Conservation (phyloP, 2,113 vertebrate genomes). For the Cyphotilapia sp. region DNA sequence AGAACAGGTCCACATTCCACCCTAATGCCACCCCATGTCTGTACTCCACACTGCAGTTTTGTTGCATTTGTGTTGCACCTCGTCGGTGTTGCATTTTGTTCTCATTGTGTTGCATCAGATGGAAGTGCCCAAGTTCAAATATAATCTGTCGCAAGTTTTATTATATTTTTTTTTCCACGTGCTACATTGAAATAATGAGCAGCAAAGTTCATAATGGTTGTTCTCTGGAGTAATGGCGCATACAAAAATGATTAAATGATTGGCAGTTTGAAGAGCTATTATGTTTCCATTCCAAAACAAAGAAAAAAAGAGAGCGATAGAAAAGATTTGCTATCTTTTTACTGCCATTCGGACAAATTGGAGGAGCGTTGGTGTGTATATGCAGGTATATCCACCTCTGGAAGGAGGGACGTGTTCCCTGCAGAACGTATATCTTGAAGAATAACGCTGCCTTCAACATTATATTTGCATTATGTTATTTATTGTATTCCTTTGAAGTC, state of each 20-base stretch:
- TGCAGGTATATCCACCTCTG: neutral
- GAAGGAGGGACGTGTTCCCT: neutral
- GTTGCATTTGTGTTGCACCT: neutral
- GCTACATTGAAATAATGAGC: conserved; percentile 6
- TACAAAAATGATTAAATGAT: neutral
- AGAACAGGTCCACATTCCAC: neutral
- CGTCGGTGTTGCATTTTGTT: neutral
- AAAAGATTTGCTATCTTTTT: neutral
- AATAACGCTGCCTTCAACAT: neutral
- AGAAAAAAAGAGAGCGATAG: neutral
- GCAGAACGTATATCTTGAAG: neutral
- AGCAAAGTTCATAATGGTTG: neutral
- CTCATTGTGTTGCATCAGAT: conserved; percentile 36
- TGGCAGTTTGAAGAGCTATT: neutral
- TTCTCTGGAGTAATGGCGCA: neutral
- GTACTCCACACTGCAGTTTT: neutral
- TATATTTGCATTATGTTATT: neutral
- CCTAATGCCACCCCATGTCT: neutral
- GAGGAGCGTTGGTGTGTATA: rapidly evolving
- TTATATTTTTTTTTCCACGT: neutral
- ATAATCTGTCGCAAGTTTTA: neutral
- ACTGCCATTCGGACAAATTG: neutral
- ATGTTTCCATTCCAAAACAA: neutral
- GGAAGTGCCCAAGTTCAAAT: conserved; percentile 34
- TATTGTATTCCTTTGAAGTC: neutral